phyloP scores from a whole-genome alignment of 2,797 vertebrate species.

The Martes flavigula region DNA sequence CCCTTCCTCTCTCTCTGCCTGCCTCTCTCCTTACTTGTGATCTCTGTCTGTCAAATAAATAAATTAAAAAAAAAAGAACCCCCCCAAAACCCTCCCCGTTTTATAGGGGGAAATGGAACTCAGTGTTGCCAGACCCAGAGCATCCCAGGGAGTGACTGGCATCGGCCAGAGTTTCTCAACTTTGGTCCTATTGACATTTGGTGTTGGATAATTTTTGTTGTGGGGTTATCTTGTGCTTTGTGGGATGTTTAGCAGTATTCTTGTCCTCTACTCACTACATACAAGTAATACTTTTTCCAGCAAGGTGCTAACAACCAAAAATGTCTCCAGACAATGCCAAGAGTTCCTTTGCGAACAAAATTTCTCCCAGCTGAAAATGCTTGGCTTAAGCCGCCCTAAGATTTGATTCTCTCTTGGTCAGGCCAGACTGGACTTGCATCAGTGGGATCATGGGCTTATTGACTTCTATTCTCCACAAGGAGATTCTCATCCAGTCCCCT shows the following conservation, averaged over 20 bases:
- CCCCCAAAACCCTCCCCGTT: not conserved
- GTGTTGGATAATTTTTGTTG: not conserved
- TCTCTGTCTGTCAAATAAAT: too few relatives aligned
- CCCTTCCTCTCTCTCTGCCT: too few relatives aligned
- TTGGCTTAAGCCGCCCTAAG: not conserved
- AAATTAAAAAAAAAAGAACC: too few relatives aligned
- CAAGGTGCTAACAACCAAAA: not conserved
- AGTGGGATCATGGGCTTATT: not conserved
- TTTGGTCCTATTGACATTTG: not conserved
- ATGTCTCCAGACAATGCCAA: not conserved
- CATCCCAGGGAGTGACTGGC: not conserved
- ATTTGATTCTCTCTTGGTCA: not conserved
- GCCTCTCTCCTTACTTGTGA: too few relatives aligned
- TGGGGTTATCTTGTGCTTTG: not conserved
- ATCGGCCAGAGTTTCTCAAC: not conserved
- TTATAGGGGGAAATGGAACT: not conserved
- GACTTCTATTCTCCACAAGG: not conserved
- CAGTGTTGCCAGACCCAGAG: not conserved
- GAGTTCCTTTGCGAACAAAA: not conserved
- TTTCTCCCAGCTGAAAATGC: not conserved
- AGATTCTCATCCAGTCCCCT: not conserved
- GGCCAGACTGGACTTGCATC: not conserved
- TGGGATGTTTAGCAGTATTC: not conserved
- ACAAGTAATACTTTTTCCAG: not conserved
- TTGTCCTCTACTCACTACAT: not conserved